Percentiles rank a stretch among this genome's conserved stretches.
Conservation (phyloP, 1,140 invertebrate species). For the Battus philenor region DNA sequence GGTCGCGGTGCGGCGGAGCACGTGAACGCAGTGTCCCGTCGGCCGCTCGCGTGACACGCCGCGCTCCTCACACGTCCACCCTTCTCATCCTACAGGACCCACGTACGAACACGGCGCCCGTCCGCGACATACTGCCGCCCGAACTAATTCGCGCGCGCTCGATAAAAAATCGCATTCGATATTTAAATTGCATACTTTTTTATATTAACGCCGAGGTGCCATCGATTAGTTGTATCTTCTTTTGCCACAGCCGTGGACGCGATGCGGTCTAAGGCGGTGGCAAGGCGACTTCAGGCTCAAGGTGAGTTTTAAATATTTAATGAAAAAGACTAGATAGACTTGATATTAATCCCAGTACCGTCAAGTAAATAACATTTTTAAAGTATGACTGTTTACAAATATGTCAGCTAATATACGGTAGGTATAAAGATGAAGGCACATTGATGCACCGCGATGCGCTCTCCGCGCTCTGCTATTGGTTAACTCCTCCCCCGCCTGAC, state of each 20-base stretch:
- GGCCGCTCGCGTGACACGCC: conserved; percentile 69
- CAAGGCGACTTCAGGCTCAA: conserved; percentile 73
- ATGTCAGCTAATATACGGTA: conserved; percentile 40
- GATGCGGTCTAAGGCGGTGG: conserved; percentile 77
- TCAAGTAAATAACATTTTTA: neutral
- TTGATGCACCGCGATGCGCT: conserved; percentile 66
- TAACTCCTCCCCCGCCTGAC: conserved; percentile 65
- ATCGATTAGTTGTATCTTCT: conserved; percentile 59
- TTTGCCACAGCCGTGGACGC: conserved; percentile 40
- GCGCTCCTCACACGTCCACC: conserved; percentile 41
- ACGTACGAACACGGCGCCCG: conserved; percentile 46
- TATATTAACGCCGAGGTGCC: conserved; percentile 33
- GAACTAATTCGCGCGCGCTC: conserved; percentile 37
- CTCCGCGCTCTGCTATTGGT: conserved; percentile 48
- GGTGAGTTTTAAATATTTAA: conserved; percentile 41
- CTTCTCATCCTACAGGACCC: conserved; percentile 40
- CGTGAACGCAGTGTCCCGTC: conserved; percentile 71
- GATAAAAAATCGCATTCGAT: conserved; percentile 29
- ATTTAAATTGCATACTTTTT: conserved; percentile 50
- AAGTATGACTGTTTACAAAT: neutral
- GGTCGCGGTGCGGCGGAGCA: conserved; percentile 49
- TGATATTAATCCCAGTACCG: too few species aligned
- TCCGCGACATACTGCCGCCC: conserved; percentile 43
- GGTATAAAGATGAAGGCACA: conserved; percentile 58
- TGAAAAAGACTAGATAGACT: too few species aligned